Base-by-base conservation (phyloP, 2,888 invertebrate species). In the Eurytoma adleriae region DNA sequence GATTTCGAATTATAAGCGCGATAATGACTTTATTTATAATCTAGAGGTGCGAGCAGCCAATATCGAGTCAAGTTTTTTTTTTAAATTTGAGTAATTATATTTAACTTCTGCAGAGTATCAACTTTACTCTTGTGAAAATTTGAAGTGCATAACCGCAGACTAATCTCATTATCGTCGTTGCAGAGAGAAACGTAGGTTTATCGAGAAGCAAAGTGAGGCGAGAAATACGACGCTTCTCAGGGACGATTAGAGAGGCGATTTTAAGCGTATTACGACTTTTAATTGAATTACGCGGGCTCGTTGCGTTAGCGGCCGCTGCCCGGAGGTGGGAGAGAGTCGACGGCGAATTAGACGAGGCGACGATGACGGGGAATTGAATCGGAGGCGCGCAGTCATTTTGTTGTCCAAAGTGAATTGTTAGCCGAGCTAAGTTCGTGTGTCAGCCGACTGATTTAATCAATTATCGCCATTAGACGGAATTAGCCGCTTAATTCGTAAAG, bases 361-460 rank as follows among this genome's bases (percentile, higher is more conserved):
- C 76, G 76, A 57, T 57, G 40, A 74, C 56, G 40, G 69, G 4
- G 30, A 72, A 72, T 73, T 57, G 54, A 48, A 24, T 4, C 56
- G 54, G 27, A 56, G 48, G 27, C 13, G 48, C 18, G 62, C 48
- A 16, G 56, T 64, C 30, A 66, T 72, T 68, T 69, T 48, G 50
- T 69, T 69, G 61, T 64, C 13, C 30, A 70, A 16, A 59, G 57
- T 66, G 61, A 66, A 71, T 75, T 64, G 66, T 69, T 79, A 64
- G 52, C 50, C 14, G 64, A 3, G 18, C 61, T 24, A 24, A 62
- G 72, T 50, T 18, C 30, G 59, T 18, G 48, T 66, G 74, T 72
- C 74, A 64, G 16, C 52, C 0, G 57, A 54, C 57, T 80, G 73
- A 77, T 73, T 80, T 77, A 80, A 77, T 80, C 73, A 78, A 77